Evolutionary conservation across 2,797 vertebrate species (phyloP).

Genomic region (Gadopsis marmoratus): DNA sequence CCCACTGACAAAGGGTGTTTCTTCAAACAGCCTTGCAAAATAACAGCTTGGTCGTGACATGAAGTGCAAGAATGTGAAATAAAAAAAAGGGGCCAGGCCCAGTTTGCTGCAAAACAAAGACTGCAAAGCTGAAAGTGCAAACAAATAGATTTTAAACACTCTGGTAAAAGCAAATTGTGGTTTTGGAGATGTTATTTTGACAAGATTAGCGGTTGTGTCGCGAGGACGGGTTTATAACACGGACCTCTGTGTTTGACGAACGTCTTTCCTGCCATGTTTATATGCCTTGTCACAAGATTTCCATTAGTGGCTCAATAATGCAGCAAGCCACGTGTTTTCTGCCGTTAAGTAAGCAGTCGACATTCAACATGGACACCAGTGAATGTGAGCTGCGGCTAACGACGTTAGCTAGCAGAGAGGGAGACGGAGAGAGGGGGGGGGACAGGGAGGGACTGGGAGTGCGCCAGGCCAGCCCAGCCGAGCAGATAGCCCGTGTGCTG

Average conservation of each 20-base stretch:
- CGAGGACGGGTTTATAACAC: conserved; percentile 6
- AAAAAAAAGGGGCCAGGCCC: neutral
- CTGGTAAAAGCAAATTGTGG: conserved; percentile 23
- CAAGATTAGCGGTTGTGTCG: conserved; percentile 20
- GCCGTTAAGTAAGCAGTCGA: conserved; percentile 54
- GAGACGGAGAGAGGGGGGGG: conserved; percentile 35
- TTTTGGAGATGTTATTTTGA: conserved; percentile 32
- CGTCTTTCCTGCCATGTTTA: conserved; percentile 58
- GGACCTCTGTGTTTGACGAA: conserved; percentile 37
- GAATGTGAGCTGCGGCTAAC: conserved; percentile 51
- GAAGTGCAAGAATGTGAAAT: neutral
- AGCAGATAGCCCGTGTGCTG: conserved; percentile 30
- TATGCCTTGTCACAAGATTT: conserved; percentile 78
- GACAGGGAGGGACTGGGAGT: conserved; percentile 43
- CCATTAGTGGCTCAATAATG: conserved; percentile 79
- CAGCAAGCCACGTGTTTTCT: conserved; percentile 75
- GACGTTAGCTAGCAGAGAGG: conserved; percentile 44
- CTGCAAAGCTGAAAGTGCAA: conserved; percentile 6
- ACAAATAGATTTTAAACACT: conserved; percentile 32
- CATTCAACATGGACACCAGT: conserved; percentile 68
- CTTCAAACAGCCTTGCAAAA: neutral
- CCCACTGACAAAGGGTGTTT: too few species aligned
- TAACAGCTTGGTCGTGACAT: neutral
- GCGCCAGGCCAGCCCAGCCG: conserved; percentile 7
- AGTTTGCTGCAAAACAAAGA: conserved; percentile 18